Evolutionary conservation across 1,140 invertebrate species (phyloP).

Genomic region (Polypedilum vanderplanki): DNA sequence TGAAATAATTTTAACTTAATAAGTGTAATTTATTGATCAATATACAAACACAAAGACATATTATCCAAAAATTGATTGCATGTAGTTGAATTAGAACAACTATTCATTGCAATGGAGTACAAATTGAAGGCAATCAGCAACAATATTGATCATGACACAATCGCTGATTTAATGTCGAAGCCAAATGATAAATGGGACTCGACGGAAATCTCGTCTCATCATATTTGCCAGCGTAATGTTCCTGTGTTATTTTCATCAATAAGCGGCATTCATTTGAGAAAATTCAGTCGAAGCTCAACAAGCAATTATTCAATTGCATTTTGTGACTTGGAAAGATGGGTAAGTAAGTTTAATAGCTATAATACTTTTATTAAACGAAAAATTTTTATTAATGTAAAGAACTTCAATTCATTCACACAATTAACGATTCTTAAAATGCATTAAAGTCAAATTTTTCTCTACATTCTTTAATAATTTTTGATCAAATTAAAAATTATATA

Average conservation of each 20-base stretch:
- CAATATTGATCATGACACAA: background rate
- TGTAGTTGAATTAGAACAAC: background rate
- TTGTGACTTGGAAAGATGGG: constrained; percentile 3
- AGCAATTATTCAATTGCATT: background rate
- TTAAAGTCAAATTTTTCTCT: no score
- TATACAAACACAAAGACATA: no score
- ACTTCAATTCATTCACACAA: no score
- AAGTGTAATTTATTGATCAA: background rate
- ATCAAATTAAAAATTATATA: no score
- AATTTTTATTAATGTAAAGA: no score
- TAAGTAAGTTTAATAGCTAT: no score
- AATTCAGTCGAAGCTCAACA: background rate
- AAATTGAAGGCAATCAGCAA: constrained; percentile 17
- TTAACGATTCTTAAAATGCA: no score
- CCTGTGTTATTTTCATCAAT: background rate
- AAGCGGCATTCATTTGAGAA: background rate
- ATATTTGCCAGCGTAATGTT: background rate
- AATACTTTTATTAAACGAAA: no score
- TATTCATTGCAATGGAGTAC: background rate
- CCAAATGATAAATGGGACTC: background rate
- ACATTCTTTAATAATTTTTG: no score
- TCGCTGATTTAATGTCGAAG: background rate
- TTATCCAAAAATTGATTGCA: background rate
- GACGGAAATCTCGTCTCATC: background rate
- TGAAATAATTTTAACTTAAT: background rate